Evolutionary conservation across 2,888 invertebrate species (phyloP).

Genomic region (Ceramica pisi): DNA sequence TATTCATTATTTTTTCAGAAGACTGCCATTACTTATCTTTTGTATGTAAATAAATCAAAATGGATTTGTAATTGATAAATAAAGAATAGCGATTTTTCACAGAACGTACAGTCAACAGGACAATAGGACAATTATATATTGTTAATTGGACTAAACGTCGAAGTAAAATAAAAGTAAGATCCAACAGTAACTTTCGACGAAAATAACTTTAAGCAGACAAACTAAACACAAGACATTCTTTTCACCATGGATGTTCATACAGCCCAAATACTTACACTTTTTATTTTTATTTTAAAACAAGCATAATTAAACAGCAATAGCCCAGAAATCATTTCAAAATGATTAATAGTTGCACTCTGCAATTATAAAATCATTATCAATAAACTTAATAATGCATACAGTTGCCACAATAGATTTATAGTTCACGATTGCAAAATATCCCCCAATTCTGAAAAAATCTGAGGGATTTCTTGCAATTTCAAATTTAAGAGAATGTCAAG

Average conservation of each 20-base stretch:
- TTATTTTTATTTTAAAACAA: constrained; percentile 77
- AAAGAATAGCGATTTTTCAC: constrained; percentile 89
- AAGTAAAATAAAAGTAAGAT: constrained; percentile 49
- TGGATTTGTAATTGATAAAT: constrained; percentile 74
- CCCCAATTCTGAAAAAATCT: constrained; percentile 54
- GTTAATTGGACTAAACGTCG: constrained; percentile 69
- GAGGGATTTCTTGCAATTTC: constrained; percentile 73
- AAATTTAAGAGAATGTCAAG: constrained; percentile 87
- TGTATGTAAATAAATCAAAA: constrained; percentile 80
- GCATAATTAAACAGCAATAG: constrained; percentile 84
- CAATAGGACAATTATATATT: constrained; percentile 70
- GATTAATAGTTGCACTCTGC: constrained; percentile 75
- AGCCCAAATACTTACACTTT: constrained; percentile 84
- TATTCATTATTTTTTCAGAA: constrained; percentile 86
- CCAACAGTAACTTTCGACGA: constrained; percentile 72
- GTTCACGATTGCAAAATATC: constrained; percentile 76
- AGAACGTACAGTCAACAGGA: constrained; percentile 71
- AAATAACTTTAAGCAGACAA: constrained; percentile 74
- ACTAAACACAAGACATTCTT: constrained; percentile 86
- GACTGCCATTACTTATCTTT: constrained; percentile 87
- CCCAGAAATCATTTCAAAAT: constrained; percentile 85
- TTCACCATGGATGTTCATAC: constrained; percentile 80
- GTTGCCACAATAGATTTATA: constrained; percentile 89
- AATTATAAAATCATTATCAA: constrained; percentile 70
- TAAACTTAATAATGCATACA: constrained; percentile 76